Evolutionary conservation across 2,888 invertebrate species (phyloP).

Genomic region (Cheilosia pagana): DNA sequence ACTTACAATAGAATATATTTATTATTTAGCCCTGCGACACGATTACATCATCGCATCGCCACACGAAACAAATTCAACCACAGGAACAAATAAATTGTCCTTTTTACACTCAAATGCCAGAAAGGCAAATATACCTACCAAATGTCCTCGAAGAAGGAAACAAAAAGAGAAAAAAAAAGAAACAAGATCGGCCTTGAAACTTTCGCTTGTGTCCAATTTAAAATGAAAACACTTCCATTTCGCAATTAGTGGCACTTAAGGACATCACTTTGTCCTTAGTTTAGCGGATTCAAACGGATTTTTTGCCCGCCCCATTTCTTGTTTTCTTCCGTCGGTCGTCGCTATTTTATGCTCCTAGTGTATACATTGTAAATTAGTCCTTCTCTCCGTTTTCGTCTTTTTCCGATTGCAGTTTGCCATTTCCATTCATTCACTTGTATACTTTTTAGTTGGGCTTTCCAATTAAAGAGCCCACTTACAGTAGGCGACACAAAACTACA

Average conservation of each 20-base stretch:
- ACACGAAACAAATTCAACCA: neutral
- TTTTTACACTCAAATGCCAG: neutral
- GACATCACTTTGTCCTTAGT: conserved; percentile 32
- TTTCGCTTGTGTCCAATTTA: conserved; percentile 32
- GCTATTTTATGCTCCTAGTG: conserved; percentile 5
- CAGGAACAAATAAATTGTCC: neutral
- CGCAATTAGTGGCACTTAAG: conserved; percentile 62
- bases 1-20: no score
- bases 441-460: conserved; percentile 23
- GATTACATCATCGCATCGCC: no score
- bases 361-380: conserved; percentile 49
- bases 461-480: conserved; percentile 10
- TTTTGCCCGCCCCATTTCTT: neutral
- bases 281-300: neutral
- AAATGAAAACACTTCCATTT: conserved; percentile 57
- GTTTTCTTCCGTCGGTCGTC: neutral
- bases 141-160: neutral
- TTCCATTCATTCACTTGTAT: neutral
- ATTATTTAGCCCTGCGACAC: no score
- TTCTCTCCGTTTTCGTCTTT: conserved; percentile 19
- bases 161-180: neutral
- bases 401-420: conserved; percentile 32
- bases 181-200: conserved; percentile 28
- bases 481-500: neutral
- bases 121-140: neutral